Conservation (phyloP, 2,797 vertebrate species). For the Chloroceryle inda region DNA sequence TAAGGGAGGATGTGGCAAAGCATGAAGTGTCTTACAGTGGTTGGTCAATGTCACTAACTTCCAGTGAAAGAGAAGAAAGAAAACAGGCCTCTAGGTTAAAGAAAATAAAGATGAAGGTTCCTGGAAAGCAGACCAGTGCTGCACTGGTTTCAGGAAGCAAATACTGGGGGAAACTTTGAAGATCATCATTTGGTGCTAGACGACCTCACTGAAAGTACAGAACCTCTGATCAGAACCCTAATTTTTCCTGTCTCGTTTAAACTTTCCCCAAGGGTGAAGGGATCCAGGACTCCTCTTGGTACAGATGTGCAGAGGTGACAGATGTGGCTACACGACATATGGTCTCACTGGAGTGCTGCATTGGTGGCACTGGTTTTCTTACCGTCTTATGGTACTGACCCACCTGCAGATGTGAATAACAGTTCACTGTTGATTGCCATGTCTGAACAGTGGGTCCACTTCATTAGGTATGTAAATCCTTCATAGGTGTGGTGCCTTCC, state of each 20-base stretch:
- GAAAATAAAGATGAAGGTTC: background rate
- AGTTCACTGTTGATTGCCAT: background rate
- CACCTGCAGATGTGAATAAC: fast-evolving
- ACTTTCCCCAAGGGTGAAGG: background rate
- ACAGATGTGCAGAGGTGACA: fast-evolving
- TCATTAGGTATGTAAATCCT: background rate
- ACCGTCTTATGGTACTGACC: fast-evolving
- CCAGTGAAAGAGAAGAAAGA: background rate
- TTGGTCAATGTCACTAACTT: background rate
- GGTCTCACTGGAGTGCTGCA: background rate
- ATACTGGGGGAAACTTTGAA: background rate
- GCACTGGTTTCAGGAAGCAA: background rate
- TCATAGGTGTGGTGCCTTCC: background rate
- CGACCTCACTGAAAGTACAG: background rate
- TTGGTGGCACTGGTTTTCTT: background rate
- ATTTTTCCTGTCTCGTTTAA: background rate
- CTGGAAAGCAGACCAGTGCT: background rate
- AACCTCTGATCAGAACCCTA: background rate
- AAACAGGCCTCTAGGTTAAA: background rate
- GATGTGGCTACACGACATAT: fast-evolving
- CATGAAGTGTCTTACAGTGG: background rate
- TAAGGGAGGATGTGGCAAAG: background rate
- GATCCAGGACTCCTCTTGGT: background rate
- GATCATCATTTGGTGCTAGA: background rate
- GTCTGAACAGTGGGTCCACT: background rate